phyloP scores from a whole-genome alignment of 2,113 vertebrate genomes.

The Steatornis caripensis region DNA sequence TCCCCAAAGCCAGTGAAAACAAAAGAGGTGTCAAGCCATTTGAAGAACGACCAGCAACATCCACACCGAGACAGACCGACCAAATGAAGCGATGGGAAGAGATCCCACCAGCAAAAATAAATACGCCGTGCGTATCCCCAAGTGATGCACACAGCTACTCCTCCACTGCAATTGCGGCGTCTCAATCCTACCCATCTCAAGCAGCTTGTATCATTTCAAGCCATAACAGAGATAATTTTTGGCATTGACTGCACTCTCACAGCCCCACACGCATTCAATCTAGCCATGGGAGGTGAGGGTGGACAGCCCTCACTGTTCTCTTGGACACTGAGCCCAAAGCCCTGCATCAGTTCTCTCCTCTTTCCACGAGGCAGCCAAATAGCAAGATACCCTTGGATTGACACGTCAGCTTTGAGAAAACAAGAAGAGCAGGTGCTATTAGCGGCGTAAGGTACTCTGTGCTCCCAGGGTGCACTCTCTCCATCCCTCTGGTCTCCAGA shows the following conservation, averaged over 20 bases:
- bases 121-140: fast-evolving
- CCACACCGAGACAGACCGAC: background rate
- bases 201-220: background rate
- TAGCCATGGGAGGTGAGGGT: background rate
- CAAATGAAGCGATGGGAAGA: background rate
- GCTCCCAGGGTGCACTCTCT: background rate
- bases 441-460: fast-evolving
- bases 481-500: background rate
- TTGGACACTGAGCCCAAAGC: background rate
- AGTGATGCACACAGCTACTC: background rate
- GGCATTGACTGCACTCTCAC: background rate
- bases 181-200: background rate
- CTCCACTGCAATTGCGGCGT: background rate
- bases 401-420: background rate
- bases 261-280: too few relatives aligned
- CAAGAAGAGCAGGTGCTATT: fast-evolving
- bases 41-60: background rate
- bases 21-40: background rate
- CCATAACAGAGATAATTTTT: background rate
- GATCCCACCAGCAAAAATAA: background rate
- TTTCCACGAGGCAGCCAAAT: background rate
- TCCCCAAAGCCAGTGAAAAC: background rate
- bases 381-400: background rate
- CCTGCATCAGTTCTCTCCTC: background rate
- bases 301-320: background rate